These are phyloP conservation scores for Varanus komodoensis DNA, from an alignment of 2,113 vertebrate species.

Conservation along the genomic window DNA sequence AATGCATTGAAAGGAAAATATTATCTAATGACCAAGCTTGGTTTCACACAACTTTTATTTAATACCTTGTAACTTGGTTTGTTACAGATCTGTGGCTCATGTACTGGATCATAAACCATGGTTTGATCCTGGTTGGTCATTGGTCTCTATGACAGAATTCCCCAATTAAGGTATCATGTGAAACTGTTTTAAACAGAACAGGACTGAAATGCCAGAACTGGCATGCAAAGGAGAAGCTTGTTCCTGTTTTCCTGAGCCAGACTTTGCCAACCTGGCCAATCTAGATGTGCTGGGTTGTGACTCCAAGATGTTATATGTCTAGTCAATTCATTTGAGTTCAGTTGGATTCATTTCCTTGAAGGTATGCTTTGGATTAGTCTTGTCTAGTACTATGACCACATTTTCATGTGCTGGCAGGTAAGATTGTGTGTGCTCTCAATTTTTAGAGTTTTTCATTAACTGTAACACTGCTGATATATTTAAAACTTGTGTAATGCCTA, in stretches of 20 bases:
- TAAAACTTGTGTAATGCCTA: no score
- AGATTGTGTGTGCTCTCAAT: neutral
- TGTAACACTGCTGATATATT: neutral
- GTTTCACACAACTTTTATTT: neutral
- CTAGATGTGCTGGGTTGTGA: no score
- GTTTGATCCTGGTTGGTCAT: neutral
- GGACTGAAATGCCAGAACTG: neutral
- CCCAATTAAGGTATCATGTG: neutral
- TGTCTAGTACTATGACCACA: neutral
- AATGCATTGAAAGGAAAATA: neutral
- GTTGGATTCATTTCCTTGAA: neutral
- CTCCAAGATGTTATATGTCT: no score
- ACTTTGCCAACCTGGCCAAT: neutral
- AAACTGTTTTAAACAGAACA: neutral
- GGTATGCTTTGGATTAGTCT: neutral
- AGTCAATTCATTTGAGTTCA: neutral
- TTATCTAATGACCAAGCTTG: neutral
- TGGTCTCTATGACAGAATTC: no score
- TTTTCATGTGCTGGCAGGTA: neutral
- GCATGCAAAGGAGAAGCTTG: neutral
- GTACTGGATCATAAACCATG: neutral
- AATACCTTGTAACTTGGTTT: neutral
- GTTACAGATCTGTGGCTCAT: neutral
- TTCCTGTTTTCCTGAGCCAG: neutral
- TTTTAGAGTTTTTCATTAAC: neutral